Evolutionary conservation across 2,888 invertebrate species (phyloP), one percentile per base, ranked within the genome.

Genomic region (Parthenolecanium corni): DNA sequence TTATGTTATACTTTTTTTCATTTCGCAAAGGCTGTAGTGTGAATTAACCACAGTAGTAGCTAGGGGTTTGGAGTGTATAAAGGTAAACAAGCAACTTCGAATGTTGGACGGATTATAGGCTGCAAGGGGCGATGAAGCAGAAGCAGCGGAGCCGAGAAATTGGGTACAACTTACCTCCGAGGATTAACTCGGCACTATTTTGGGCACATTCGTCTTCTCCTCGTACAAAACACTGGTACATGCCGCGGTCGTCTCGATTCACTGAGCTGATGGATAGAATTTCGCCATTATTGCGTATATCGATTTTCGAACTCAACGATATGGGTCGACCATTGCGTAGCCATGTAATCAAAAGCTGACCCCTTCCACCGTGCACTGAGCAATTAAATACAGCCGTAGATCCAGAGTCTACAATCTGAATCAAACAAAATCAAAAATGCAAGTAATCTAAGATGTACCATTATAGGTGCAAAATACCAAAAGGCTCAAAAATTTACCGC

Each of bases 191-290:
- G 1, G 87, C 84, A 1, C 84, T 82, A 12, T 87, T 89, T 73
- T 89, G 89, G 14, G 85, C 84, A 74, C 89, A 87, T 71, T 90
- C 89, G 76, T 85, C 85, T 70, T 84, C 83, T 42, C 62, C 64
- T 18, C 68, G 66, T 3, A 86, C 88, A 69, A 92, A 83, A 73
- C 93, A 94, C 71, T 94, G 93, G 75, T 90, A 93, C 82, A 92
- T 86, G 47, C 93, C 94, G 64, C 86, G 82, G 74, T 93, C 92
- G 64, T 86, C 85, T 68, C 85, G 83, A 68, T 83, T 83, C 56
- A 91, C 78, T 12, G 75, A 71, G 6, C 73, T 71, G 52, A 81
- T 74, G 64, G 70, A 70, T 24, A 76, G 69, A 23, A 70, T 71
- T 47, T 74, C 72, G 44, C 72, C 72, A 62, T 71, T 71, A 56